Base-by-base conservation (phyloP, 2,888 invertebrate genomes). In the Xestia xanthographa region DNA sequence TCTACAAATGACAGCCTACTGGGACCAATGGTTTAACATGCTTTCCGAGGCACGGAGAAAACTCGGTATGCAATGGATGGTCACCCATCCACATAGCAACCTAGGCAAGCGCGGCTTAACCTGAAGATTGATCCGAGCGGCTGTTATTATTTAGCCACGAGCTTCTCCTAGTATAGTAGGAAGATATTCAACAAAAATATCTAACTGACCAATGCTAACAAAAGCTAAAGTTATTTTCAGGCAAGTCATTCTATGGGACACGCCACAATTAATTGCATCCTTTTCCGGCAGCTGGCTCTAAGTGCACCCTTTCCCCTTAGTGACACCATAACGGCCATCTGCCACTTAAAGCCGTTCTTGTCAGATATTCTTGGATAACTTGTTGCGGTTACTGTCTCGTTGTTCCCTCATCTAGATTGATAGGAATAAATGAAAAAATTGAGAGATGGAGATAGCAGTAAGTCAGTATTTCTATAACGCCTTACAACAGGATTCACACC, bases 181-280 rank as follows among this genome's bases (percentile, higher is more conserved):
- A 29, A 58, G 17, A 58, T 17, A 29, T 60, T 60, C 5, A 50
- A 48, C 29, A 48, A 66, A 48, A 26, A 9, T 26, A 26, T 14
- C 20, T 14, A 8, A 22, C 48, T 9, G 29, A 29, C 38, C 8
- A 41, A 29, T 9, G 58, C 20, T 41, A 72, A 60, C 48, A 62
- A 26, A 68, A 66, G 26, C 34, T 26, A 5, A 69, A 71, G 43
- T 69, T 72, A 79, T 68, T 50, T 72, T 63, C 53, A 9, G 8
- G 41, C 29, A 53, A 58, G 53, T 63, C 3, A 56, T 48, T 43
- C 26, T 53, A 66, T 62, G 43, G 60, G 66, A 50, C 50, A 69
- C 17, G 4, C 56, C 50, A 75, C 74, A 67, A 83, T 85, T 86
- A 80, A 85, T 86, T 69, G 74, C 70, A 79, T 72, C 75, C 72